Evolutionary conservation across 2,888 invertebrate species (phyloP), one percentile per base, ranked within the genome.

Genomic region (Leucania comma): DNA sequence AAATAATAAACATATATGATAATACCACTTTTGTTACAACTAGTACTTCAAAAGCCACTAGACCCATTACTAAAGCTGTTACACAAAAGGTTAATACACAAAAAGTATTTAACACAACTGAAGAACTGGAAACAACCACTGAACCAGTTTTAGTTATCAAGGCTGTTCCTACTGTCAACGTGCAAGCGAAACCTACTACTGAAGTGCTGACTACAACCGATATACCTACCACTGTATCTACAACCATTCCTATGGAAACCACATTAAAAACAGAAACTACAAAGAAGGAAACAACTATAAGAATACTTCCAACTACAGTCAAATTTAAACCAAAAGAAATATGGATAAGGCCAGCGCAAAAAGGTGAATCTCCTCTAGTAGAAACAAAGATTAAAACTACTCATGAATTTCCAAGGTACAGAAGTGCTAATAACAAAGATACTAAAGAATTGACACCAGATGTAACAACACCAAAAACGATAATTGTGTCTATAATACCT

Each of bases 301-400:
- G 87, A 89, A 82, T 83, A n/a, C 81, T 82, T 57, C 87, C 90
- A 22, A 92, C 93, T n/a, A 94, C 94, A 29, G 73, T 87, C 0
- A 96, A 95, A 86, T 92, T 92, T 35, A 94, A 94, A 78, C 93
- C 94, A n/a, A 96, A 96, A 86, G 96, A 96, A 85, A 96, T 96
- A 86, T 96, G 96, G 96, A 96, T 96, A 84, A 90, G 89, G 81
- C 96, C 96, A 56, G 93, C 95, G 0, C 94, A 95, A 90, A 96
- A 96, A 95, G 95, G 96, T 94, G 95, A 96, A 92, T 88, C 89
- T 57, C 35, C 85, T 42, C 76, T 76, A 68, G 80, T 88, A 75
- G 93, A 95, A 82, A 89, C 88, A 64, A 95, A 95, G 86, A 73
- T 86, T 51, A 92, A 91, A 89, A 80, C 82, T 60, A 89, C 82